phyloP scores from a whole-genome alignment of 2,888 invertebrate species.

The Orthonychiurus folsomi region DNA sequence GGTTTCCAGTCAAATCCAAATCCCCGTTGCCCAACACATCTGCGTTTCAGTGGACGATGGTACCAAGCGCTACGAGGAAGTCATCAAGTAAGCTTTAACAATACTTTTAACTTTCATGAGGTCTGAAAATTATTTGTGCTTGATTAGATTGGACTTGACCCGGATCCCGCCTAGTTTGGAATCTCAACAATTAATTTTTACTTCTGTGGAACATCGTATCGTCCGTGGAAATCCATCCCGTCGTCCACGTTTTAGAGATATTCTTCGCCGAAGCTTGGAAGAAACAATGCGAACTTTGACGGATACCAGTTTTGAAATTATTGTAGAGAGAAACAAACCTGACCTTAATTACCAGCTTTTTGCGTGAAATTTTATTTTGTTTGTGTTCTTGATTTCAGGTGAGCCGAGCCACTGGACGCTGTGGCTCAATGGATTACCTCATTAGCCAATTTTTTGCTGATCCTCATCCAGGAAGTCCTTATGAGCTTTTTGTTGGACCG shows the following conservation, averaged over 20 bases:
- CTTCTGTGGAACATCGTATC: neutral
- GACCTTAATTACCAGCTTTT: neutral
- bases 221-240: neutral
- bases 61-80: neutral
- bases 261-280: neutral
- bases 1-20: neutral
- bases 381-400: conserved; percentile 3
- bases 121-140: no score
- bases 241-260: neutral
- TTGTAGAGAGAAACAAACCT: neutral
- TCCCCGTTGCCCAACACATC: conserved; percentile 3
- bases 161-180: neutral
- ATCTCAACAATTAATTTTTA: neutral
- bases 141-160: neutral
- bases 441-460: neutral
- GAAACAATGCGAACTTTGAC: neutral
- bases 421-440: neutral
- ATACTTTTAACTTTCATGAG: neutral
- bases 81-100: neutral
- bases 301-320: neutral
- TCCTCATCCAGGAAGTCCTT: neutral
- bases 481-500: neutral
- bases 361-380: neutral
- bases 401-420: neutral
- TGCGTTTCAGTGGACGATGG: conserved; percentile 7